Conservation (phyloP, 2,888 invertebrate genomes). For the Philereme vetulata region DNA sequence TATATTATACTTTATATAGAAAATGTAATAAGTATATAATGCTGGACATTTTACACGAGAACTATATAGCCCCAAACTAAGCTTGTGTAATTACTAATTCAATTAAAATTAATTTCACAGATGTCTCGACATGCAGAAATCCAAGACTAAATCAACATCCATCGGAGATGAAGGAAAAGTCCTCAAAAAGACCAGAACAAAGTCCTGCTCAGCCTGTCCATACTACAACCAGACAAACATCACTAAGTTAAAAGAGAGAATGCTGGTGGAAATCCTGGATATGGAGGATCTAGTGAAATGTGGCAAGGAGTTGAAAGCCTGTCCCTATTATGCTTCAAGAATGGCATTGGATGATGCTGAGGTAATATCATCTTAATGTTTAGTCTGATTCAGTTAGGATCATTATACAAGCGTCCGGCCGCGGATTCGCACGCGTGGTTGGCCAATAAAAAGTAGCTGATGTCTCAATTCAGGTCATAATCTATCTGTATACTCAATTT, state of each 20-base stretch:
- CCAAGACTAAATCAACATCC: slow-evolving; percentile 83
- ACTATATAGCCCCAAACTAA: too few species aligned
- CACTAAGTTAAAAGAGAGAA: slow-evolving; percentile 85
- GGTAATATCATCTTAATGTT: slow-evolving; percentile 51
- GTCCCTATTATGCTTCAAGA: slow-evolving; percentile 97
- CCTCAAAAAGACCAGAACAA: slow-evolving; percentile 85
- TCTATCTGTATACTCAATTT: too few species aligned
- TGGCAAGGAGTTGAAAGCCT: slow-evolving; percentile 89
- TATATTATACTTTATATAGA: too few species aligned
- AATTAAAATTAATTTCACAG: slow-evolving; percentile 55
- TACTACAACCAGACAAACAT: slow-evolving; percentile 86
- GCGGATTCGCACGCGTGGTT: too few species aligned
- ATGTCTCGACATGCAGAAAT: slow-evolving; percentile 91
- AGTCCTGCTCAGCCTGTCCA: slow-evolving; percentile 85
- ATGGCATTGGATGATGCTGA: slow-evolving; percentile 93
- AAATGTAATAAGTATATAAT: too few species aligned
- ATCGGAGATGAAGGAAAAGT: slow-evolving; percentile 84
- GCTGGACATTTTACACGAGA: too few species aligned
- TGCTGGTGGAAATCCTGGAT: slow-evolving; percentile 89
- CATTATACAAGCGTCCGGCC: too few species aligned
- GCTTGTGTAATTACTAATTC: too few species aligned
- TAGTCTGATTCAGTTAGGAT: too few species aligned
- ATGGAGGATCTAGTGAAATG: slow-evolving; percentile 92
- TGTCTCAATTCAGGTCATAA: too few species aligned
- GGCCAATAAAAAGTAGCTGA: too few species aligned